These are phyloP conservation scores for Hirtodrosophila confusa DNA, from an alignment of 2,888 invertebrate genomes.

Conservation along the genomic window DNA sequence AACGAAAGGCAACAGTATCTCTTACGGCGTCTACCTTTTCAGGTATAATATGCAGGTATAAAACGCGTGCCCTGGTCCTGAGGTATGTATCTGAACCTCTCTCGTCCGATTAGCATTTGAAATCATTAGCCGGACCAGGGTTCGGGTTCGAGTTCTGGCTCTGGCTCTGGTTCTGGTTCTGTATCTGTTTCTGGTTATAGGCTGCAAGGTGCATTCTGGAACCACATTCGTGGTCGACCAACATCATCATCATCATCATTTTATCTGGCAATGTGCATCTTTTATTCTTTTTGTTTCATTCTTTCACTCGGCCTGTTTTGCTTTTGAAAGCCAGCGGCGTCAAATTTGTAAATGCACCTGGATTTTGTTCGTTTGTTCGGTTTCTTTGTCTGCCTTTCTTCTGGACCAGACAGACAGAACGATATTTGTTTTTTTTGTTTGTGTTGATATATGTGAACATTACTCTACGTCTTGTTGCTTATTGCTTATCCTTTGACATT, in stretches of 20 bases:
- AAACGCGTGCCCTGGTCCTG: constrained; percentile 62
- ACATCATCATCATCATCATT: constrained; percentile 61
- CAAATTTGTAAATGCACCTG: constrained; percentile 81
- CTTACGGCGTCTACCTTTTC: constrained; percentile 32
- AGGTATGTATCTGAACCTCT: constrained; percentile 32
- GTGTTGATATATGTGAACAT: constrained; percentile 55
- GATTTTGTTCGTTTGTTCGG: constrained; percentile 58
- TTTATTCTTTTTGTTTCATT: constrained; percentile 55
- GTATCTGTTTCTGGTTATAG: constrained; percentile 32
- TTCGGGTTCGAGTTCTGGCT: constrained; percentile 1
- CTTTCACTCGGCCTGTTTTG: constrained; percentile 64
- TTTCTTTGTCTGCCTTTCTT: constrained; percentile 55
- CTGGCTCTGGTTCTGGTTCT: constrained; percentile 24
- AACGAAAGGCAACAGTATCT: constrained; percentile 58
- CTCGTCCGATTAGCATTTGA: constrained; percentile 81
- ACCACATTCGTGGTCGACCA: constrained; percentile 73
- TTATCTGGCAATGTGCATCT: constrained; percentile 78
- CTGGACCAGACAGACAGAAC: constrained; percentile 20
- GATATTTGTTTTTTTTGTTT: constrained; percentile 64
- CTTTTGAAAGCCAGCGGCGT: constrained; percentile 73
- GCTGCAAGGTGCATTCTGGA: constrained; percentile 82
- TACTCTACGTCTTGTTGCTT: constrained; percentile 60
- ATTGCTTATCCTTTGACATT: constrained; percentile 76
- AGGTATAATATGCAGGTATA: constrained; percentile 60
- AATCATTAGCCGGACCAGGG: constrained; percentile 71